Conservation (phyloP, 2,113 vertebrate species). For the Fregetta grallaria region DNA sequence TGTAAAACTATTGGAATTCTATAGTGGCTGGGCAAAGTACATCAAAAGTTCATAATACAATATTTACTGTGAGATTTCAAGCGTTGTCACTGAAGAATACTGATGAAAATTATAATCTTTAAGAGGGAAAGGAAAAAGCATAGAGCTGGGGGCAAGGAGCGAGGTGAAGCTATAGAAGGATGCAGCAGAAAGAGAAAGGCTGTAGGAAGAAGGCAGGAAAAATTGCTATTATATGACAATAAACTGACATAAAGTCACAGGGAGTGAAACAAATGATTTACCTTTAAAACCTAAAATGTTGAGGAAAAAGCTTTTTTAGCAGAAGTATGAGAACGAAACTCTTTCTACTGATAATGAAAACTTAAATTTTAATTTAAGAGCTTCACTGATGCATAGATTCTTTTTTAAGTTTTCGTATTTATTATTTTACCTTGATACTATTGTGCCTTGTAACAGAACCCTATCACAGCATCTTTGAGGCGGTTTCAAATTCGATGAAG, state of each 20-base stretch:
- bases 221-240: not conserved
- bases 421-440: not conserved
- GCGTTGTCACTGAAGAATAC: not conserved
- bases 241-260: not conserved
- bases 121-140: not conserved
- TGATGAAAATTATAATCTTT: not conserved
- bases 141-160: not conserved
- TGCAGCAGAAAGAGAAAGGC: not conserved
- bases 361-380: not conserved
- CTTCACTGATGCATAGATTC: not conserved
- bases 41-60: not conserved
- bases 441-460: not conserved
- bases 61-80: not conserved
- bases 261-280: not conserved
- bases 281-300: not conserved
- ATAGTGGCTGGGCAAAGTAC: not conserved
- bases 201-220: not conserved
- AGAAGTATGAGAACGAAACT: not conserved
- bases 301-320: not conserved
- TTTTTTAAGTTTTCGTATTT: not conserved
- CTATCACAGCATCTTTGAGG: not conserved
- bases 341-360: not conserved
- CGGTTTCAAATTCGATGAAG: not conserved
- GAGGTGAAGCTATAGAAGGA: not conserved
- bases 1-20: not conserved